A percentile compares a stretch with the other conserved stretches of the same genome.
Conservation (phyloP, 92 coral and sea anemone genomes). For the Heliopora coerulea region DNA sequence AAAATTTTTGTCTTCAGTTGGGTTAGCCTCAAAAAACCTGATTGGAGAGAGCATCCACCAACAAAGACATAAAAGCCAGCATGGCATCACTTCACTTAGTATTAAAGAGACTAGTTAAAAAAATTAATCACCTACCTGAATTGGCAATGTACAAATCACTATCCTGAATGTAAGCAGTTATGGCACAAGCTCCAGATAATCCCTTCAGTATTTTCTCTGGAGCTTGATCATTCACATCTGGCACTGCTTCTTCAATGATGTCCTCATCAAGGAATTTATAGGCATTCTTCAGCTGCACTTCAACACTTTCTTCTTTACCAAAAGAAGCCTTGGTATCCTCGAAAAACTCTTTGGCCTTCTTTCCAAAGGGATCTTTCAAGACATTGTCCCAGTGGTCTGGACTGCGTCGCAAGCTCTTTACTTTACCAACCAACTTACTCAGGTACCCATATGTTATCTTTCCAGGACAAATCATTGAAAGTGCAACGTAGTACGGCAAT, state of each 20-base stretch:
- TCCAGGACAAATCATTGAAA: slow-evolving; percentile 49
- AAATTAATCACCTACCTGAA: slow-evolving; percentile 63
- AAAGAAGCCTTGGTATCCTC: slow-evolving; percentile 38
- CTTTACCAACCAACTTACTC: neutral
- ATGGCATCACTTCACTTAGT: too few relatives aligned
- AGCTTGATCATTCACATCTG: slow-evolving; percentile 42
- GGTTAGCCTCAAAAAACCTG: too few relatives aligned
- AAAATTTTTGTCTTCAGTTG: too few relatives aligned
- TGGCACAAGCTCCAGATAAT: slow-evolving; percentile 94
- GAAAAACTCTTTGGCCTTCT: slow-evolving; percentile 1
- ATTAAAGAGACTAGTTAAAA: too few relatives aligned
- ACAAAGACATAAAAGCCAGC: too few relatives aligned
- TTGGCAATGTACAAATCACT: slow-evolving; percentile 74
- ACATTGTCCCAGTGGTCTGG: neutral
- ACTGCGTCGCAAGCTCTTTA: neutral
- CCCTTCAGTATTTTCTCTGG: slow-evolving; percentile 84
- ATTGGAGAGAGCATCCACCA: too few relatives aligned
- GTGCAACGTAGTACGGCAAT: slow-evolving; percentile 81
- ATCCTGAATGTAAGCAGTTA: slow-evolving; percentile 75
- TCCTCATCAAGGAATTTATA: slow-evolving; percentile 89
- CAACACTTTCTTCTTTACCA: slow-evolving; percentile 48
- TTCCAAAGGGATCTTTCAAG: neutral
- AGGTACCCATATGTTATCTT: neutral
- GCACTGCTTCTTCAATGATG: slow-evolving; percentile 89
- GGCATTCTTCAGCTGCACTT: slow-evolving; percentile 74